phyloP scores from a whole-genome alignment of 2,888 invertebrate species.

The Yponomeuta sedellus region DNA sequence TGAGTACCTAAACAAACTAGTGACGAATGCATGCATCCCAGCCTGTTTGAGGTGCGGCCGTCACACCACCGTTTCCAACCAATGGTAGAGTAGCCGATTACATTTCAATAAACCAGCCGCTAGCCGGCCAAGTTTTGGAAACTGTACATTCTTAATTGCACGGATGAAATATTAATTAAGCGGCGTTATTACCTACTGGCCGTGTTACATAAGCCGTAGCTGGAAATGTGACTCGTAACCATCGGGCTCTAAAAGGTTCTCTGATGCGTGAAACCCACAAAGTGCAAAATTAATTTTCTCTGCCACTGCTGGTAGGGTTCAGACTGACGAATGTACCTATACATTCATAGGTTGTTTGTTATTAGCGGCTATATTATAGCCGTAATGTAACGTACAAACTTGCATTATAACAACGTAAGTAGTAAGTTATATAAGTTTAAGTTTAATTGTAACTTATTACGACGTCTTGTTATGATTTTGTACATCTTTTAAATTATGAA shows the following conservation, averaged over 20 bases:
- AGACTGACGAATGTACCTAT: too few relatives aligned
- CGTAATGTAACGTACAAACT: too few relatives aligned
- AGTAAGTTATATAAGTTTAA: too few relatives aligned
- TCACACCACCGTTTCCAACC: conserved; percentile 50
- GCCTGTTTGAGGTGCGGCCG: conserved; percentile 31
- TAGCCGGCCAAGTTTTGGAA: not conserved
- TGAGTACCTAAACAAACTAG: not conserved
- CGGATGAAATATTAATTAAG: not conserved
- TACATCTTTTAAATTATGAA: too few relatives aligned
- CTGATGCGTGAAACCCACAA: not conserved
- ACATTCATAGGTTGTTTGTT: not conserved
- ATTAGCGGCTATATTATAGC: not conserved
- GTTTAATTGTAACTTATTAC: too few relatives aligned
- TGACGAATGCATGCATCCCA: conserved; percentile 8
- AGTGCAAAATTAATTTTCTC: not conserved
- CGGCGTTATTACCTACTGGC: not conserved
- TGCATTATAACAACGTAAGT: too few relatives aligned
- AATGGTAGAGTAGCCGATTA: conserved; percentile 32
- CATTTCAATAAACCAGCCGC: not conserved
- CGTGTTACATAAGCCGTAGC: not conserved
- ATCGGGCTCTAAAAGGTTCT: not conserved
- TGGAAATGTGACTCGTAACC: not conserved
- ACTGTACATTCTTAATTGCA: conserved; percentile 8
- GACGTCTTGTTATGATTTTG: too few relatives aligned
- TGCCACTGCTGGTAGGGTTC: not conserved